Base-by-base conservation (phyloP, 1,140 invertebrate species). In the Delia radicum region DNA sequence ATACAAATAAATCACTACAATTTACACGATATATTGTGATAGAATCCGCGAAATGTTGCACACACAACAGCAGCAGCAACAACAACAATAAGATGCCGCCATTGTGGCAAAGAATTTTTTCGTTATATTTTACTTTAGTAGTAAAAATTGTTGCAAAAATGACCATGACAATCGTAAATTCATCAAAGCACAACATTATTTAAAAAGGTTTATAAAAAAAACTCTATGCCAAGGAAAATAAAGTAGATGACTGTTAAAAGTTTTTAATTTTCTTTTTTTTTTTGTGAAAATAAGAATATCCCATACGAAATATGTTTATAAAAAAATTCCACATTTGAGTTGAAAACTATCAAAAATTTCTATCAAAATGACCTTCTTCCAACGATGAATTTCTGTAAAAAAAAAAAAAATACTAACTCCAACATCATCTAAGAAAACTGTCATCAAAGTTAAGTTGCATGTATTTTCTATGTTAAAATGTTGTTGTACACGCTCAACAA, bases 391-490 rank as follows among this genome's bases (percentile, higher is more conserved):
- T 55, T 55, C n/a, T 55, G 18, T 21, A 48, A 21, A 55, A 55
- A 55, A 21, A 13, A 6, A 55, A 55, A 55, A 21, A 55, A 48
- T 6, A n/a, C 6, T n/a, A 48, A 48, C 21, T 55, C 18, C 48
- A 55, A 55, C 48, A 55, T 55, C 48, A 55, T 55, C 48, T 55
- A 55, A 21, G 48, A 55, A 55, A 55, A 55, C 48, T 55, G 48
- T 55, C 48, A 55, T 55, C 48, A 55, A 55, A 55, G 48, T 55
- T 55, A 55, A 55, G 48, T 55, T 55, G 48, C 48, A 55, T 55
- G 48, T 55, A 24, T n/a, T 55, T 55, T 55, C 48, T 55, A 55
- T 55, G 48, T 55, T 55, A 55, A 55, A 55, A 55, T 8, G 48
- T 55, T 55, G 48, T 55, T 37, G 6, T 55, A 55, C 48, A 55